phyloP scores from a whole-genome alignment of 2,888 invertebrate species.

The Apotomis capreana region DNA sequence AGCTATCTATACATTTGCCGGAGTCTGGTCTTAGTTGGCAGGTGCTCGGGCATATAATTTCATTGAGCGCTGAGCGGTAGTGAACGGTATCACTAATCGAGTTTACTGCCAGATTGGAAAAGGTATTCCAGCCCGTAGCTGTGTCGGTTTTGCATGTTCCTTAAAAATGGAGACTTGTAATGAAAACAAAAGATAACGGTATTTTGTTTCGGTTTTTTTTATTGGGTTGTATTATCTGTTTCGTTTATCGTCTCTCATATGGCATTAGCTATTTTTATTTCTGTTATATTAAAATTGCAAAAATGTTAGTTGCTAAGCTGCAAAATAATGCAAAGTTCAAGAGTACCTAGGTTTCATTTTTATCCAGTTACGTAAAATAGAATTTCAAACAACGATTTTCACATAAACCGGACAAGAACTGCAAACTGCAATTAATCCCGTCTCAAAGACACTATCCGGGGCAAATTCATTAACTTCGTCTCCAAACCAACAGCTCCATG shows the following conservation, averaged over 20 bases:
- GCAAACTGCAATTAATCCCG: slow-evolving; percentile 30
- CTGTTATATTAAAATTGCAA: too few species aligned
- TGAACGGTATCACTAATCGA: slow-evolving; percentile 61
- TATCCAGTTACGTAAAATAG: too few species aligned
- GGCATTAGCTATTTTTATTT: too few species aligned
- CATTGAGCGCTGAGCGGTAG: slow-evolving; percentile 52
- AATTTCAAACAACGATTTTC: slow-evolving; percentile 16
- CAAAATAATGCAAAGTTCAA: too few species aligned
- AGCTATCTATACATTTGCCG: neutral
- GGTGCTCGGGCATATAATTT: slow-evolving; percentile 59
- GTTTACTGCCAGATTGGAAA: slow-evolving; percentile 50
- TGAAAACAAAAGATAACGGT: too few species aligned
- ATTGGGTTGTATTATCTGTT: too few species aligned
- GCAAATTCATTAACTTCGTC: slow-evolving; percentile 40
- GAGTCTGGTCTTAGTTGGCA: slow-evolving; percentile 45
- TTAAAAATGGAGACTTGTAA: too few species aligned
- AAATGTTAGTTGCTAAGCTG: too few species aligned
- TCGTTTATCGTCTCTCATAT: too few species aligned
- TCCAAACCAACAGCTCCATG: slow-evolving; percentile 27
- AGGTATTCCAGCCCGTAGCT: slow-evolving; percentile 35
- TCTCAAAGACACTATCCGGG: slow-evolving; percentile 24
- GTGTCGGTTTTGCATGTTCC: slow-evolving; percentile 16
- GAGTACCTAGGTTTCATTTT: too few species aligned
- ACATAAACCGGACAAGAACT: slow-evolving; percentile 4
- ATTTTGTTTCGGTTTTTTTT: too few species aligned